A percentile compares a stretch with the other conserved stretches of the same genome.
Evolutionary conservation across 2,888 invertebrate genomes (phyloP).

Genomic region (Notocelia uddmanniana): DNA sequence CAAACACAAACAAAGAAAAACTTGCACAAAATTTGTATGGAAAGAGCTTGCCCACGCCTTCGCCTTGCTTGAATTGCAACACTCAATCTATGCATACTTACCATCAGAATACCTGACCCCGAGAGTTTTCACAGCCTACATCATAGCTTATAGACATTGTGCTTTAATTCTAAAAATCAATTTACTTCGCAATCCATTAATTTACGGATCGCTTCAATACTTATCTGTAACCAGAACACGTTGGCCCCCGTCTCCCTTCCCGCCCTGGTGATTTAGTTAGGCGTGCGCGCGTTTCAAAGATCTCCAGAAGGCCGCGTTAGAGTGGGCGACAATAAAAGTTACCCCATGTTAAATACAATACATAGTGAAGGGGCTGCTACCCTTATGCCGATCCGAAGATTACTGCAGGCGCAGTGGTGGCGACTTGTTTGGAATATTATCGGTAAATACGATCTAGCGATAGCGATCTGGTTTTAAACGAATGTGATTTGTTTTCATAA

Average conservation of each 20-base stretch:
- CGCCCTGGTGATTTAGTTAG: constrained; percentile 50
- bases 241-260: constrained; percentile 57
- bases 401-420: constrained; percentile 67
- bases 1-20: too few species aligned
- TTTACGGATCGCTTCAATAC: constrained; percentile 77
- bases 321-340: constrained; percentile 76
- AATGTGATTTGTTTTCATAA: constrained; percentile 28
- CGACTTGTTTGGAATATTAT: constrained; percentile 67
- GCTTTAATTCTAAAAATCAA: constrained; percentile 73
- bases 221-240: constrained; percentile 59
- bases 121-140: constrained; percentile 23
- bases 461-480: constrained; percentile 31
- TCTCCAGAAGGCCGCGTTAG: constrained; percentile 57
- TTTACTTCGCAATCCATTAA: constrained; percentile 82
- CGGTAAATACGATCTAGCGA: constrained; percentile 39
- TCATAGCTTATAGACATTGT: constrained; percentile 27
- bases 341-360: constrained; percentile 80
- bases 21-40: too few species aligned
- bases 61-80: too few species aligned
- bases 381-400: constrained; percentile 61
- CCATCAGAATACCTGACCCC: not conserved
- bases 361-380: constrained; percentile 76
- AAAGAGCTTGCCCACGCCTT: too few species aligned
- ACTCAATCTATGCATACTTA: not conserved
- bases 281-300: constrained; percentile 60